phyloP scores from a whole-genome alignment of 2,797 vertebrate species.

The Notoglanidium macrostoma region DNA sequence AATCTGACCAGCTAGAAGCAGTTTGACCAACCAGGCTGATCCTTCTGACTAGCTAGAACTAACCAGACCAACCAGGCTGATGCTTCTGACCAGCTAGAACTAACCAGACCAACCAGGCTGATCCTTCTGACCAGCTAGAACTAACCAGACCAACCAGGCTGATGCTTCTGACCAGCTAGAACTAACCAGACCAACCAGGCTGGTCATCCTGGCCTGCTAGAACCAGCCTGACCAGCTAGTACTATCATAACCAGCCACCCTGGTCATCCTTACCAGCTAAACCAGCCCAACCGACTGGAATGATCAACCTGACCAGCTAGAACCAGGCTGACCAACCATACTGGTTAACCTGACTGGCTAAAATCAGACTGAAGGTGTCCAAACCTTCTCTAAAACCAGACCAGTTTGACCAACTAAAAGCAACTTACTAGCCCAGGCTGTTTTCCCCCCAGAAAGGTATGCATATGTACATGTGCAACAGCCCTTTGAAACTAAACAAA shows the following conservation, averaged over 20 bases:
- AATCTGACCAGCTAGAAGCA: background rate
- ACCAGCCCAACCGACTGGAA: too few relatives aligned
- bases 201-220: background rate
- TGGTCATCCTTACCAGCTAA: background rate
- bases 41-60: background rate
- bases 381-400: too few relatives aligned
- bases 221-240: background rate
- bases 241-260: too few relatives aligned
- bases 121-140: background rate
- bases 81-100: background rate
- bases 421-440: background rate
- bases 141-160: background rate
- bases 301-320: background rate
- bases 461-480: background rate
- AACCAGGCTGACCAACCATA: too few relatives aligned
- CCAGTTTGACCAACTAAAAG: background rate
- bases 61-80: background rate
- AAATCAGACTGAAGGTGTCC: too few relatives aligned
- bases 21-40: background rate
- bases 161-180: background rate
- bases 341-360: too few relatives aligned
- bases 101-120: background rate
- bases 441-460: background rate
- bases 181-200: background rate
- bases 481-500: background rate